Conservation (phyloP, 2,797 vertebrate species). For the Pangasius mekongensis region DNA sequence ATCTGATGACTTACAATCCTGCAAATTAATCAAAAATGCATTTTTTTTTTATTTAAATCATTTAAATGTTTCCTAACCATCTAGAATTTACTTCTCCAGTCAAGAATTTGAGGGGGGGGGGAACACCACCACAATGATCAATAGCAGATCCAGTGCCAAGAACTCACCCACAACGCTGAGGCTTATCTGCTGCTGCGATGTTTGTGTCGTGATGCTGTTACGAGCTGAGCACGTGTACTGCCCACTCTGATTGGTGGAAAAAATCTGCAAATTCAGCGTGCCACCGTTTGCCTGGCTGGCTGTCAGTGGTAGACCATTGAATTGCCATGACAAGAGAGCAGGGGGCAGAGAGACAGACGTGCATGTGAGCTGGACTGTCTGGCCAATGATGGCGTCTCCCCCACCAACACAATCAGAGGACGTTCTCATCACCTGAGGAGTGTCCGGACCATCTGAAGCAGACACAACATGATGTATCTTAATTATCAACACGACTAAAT, state of each 20-base stretch:
- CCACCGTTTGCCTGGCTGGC: constrained; percentile 65
- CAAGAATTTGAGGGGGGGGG: not conserved
- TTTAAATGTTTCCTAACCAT: not conserved
- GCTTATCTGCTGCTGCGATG: constrained; percentile 62
- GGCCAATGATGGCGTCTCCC: constrained; percentile 71
- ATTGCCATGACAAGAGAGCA: constrained; percentile 74
- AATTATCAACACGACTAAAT: not conserved
- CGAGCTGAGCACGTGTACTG: constrained; percentile 69
- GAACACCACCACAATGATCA: constrained; percentile 62
- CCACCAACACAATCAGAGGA: constrained; percentile 69
- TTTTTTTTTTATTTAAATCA: not conserved
- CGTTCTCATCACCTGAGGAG: constrained; percentile 68
- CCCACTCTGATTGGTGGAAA: constrained; percentile 69
- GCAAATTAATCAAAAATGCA: not conserved
- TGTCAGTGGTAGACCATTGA: constrained; percentile 63
- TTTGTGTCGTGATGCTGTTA: constrained; percentile 67
- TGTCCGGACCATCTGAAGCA: constrained; percentile 76
- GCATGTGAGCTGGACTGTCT: constrained; percentile 73
- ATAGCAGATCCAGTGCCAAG: constrained; percentile 56
- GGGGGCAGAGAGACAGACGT: constrained; percentile 71
- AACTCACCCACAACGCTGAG: constrained; percentile 77
- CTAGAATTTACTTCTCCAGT: not conserved
- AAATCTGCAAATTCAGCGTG: constrained; percentile 71
- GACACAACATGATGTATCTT: not conserved
- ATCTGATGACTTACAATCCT: not conserved